These are phyloP conservation scores for Orchesella cincta DNA, from an alignment of 1,140 invertebrate genomes.

Conservation along the genomic window DNA sequence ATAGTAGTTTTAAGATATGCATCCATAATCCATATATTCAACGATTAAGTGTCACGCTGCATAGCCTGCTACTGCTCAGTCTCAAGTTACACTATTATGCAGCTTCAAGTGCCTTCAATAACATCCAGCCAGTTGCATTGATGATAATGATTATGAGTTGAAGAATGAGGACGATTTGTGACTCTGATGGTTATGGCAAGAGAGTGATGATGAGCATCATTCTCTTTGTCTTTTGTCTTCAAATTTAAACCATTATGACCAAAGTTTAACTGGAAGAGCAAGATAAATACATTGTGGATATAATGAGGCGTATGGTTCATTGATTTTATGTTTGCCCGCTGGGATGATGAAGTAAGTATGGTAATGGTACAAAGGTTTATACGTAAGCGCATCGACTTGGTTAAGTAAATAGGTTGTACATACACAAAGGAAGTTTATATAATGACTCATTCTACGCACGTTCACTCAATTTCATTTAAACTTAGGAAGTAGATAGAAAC, in stretches of 20 bases:
- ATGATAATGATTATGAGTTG: not conserved
- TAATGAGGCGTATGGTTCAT: constrained; percentile 27
- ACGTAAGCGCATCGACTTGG: too few relatives aligned
- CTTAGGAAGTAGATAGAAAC: too few relatives aligned
- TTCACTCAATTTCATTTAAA: too few relatives aligned
- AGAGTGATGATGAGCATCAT: not conserved
- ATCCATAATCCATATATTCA: too few relatives aligned
- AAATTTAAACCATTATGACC: not conserved
- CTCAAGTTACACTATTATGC: too few relatives aligned
- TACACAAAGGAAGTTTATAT: constrained; percentile 4
- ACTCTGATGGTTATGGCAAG: not conserved
- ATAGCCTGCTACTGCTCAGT: too few relatives aligned
- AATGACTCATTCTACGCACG: constrained; percentile 30
- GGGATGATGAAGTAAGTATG: too few relatives aligned
- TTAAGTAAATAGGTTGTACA: too few relatives aligned
- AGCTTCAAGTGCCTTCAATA: not conserved
- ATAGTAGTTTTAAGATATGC: too few relatives aligned
- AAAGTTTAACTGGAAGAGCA: constrained; percentile 2
- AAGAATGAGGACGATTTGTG: not conserved
- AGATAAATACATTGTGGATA: constrained; percentile 29
- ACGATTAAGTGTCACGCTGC: too few relatives aligned
- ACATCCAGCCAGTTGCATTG: not conserved
- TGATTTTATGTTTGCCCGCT: constrained; percentile 20
- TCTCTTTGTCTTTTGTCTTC: not conserved
- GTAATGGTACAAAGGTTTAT: too few relatives aligned